These are phyloP conservation scores for Battus philenor DNA, from an alignment of 1,140 invertebrate genomes.

Conservation along the genomic window DNA sequence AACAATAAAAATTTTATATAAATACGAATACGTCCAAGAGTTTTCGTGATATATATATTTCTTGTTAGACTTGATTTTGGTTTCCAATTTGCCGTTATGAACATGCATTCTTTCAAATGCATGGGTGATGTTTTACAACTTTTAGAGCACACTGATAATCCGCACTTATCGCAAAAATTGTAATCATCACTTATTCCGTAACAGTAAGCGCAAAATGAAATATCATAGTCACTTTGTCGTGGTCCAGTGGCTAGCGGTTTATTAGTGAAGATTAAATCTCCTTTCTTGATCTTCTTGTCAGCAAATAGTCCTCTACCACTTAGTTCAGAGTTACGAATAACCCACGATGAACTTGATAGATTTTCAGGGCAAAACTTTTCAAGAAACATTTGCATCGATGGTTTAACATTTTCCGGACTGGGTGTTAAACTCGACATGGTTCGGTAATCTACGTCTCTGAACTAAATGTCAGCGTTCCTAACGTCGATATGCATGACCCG, in stretches of 20 bases:
- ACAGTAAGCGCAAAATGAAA: slow-evolving; percentile 75
- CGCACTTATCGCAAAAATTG: slow-evolving; percentile 74
- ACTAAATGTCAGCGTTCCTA: slow-evolving; percentile 45
- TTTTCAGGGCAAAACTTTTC: slow-evolving; percentile 15
- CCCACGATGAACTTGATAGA: slow-evolving; percentile 29
- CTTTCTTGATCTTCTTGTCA: slow-evolving; percentile 74
- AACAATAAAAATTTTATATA: slow-evolving; percentile 77
- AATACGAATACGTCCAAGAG: slow-evolving; percentile 68
- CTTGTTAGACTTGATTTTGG: slow-evolving; percentile 48
- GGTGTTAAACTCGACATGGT: slow-evolving; percentile 25
- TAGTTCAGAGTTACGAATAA: slow-evolving; percentile 73
- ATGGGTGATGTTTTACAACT: slow-evolving; percentile 68
- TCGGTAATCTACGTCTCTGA: slow-evolving; percentile 27
- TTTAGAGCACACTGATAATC: slow-evolving; percentile 75
- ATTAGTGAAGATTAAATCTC: slow-evolving; percentile 82
- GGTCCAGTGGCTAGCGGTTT: slow-evolving; percentile 80
- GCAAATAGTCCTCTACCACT: slow-evolving; percentile 83
- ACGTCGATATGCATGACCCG: slow-evolving; percentile 47
- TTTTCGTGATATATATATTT: slow-evolving; percentile 48
- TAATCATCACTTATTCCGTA: slow-evolving; percentile 63
- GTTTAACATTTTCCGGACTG: too few species aligned
- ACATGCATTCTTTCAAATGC: slow-evolving; percentile 77
- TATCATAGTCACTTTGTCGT: slow-evolving; percentile 51
- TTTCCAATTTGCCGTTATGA: slow-evolving; percentile 68
- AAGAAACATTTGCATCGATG: too few species aligned